These are phyloP conservation scores for Clarias batrachus DNA, from an alignment of 2,113 vertebrate genomes.

Conservation along the genomic window DNA sequence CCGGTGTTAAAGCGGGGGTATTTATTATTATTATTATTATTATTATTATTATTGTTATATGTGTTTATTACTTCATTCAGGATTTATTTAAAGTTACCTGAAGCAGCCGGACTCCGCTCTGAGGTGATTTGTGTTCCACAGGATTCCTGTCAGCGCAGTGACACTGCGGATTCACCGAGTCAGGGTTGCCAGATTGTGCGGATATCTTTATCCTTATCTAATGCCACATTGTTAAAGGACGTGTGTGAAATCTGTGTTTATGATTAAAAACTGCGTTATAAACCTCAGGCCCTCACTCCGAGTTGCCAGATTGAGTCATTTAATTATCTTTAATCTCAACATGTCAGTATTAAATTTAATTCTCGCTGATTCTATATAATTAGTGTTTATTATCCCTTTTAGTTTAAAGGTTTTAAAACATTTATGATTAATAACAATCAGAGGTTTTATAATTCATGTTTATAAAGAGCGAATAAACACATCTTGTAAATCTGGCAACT, in stretches of 20 bases:
- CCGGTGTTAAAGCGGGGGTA: rapidly evolving
- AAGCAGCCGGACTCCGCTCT: not conserved
- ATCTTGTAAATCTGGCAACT: constrained; percentile 12
- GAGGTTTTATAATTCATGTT: not conserved
- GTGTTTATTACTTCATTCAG: not conserved
- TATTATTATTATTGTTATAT: not conserved
- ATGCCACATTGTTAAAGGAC: not conserved
- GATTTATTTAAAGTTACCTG: not conserved
- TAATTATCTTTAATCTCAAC: not conserved
- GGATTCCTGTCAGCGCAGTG: constrained; percentile 2
- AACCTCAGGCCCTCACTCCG: not conserved
- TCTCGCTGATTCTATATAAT: not conserved
- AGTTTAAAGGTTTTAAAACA: not conserved
- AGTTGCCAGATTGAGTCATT: not conserved
- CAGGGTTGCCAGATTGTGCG: not conserved
- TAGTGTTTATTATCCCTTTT: not conserved
- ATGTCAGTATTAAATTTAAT: not conserved
- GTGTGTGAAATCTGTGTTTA: not conserved
- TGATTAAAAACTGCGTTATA: not conserved
- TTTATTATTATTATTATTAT: too few species aligned
- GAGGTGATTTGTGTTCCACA: not conserved
- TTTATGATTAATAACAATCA: not conserved
- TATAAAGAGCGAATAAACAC: not conserved
- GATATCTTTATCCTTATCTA: not conserved
- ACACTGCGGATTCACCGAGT: not conserved